These are phyloP conservation scores for Phymatocera aterrima DNA, from an alignment of 2,888 invertebrate species.

Conservation along the genomic window DNA sequence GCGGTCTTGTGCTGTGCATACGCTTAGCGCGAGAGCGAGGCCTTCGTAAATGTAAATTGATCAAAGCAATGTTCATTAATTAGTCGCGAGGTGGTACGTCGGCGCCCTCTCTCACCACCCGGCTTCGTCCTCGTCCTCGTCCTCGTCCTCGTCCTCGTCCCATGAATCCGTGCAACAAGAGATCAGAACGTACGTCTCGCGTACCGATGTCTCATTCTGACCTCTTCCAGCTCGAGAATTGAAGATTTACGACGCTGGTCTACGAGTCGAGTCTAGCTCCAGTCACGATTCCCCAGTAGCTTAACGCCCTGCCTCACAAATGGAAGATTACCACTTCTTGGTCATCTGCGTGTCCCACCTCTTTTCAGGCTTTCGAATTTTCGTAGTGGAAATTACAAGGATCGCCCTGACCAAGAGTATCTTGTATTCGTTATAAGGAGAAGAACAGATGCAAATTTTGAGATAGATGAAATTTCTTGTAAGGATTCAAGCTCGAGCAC, in stretches of 20 bases:
- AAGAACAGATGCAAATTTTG: no score
- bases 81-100: constrained; percentile 69
- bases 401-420: no score
- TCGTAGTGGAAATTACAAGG: neutral
- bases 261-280: neutral
- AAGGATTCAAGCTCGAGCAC: no score
- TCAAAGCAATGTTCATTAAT: constrained; percentile 72
- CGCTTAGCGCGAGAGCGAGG: constrained; percentile 47
- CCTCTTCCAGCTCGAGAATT: neutral
- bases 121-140: constrained; percentile 36
- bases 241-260: constrained; percentile 33
- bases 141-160: constrained; percentile 31
- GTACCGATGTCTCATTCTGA: constrained; percentile 5
- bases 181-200: constrained; percentile 25
- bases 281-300: constrained; percentile 35
- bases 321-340: neutral
- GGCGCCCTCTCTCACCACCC: constrained; percentile 51
- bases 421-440: no score
- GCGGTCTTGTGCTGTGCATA: constrained; percentile 21
- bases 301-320: constrained; percentile 12
- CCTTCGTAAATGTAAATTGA: constrained; percentile 72
- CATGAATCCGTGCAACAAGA: neutral
- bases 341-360: neutral
- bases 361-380: neutral
- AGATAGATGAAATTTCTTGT: no score